Evolutionary conservation across 2,888 invertebrate genomes (phyloP).

Genomic region (Rhamnusium bicolor): DNA sequence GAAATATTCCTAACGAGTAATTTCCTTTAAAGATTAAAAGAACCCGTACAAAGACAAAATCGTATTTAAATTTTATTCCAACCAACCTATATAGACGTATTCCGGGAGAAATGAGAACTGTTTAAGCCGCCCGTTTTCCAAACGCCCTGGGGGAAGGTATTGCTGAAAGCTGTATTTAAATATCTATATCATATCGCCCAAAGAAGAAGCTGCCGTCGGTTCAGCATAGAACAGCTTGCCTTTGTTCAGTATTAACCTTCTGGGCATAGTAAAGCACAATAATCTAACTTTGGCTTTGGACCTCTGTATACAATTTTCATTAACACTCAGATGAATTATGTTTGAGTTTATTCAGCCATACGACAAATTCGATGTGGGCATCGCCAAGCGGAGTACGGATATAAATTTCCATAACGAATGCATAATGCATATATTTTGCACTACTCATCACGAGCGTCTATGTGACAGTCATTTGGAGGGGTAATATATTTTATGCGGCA

Average conservation of each 20-base stretch:
- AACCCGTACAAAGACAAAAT: neutral
- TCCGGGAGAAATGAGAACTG: neutral
- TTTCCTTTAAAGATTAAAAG: neutral
- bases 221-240: slow-evolving; percentile 2
- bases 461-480: no score
- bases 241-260: slow-evolving; percentile 4
- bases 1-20: neutral
- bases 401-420: neutral
- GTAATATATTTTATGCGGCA: no score
- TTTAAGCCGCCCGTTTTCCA: slow-evolving; percentile 4
- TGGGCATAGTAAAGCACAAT: neutral
- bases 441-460: neutral
- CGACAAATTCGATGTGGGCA: neutral
- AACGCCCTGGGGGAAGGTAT: slow-evolving; percentile 7
- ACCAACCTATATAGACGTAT: neutral
- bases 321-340: neutral
- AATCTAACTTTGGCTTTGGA: neutral
- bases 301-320: slow-evolving; percentile 14
- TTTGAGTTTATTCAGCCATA: neutral
- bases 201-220: neutral
- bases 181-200: slow-evolving; percentile 10
- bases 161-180: neutral
- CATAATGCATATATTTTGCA: slow-evolving; percentile 3
- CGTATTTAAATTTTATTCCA: slow-evolving; percentile 1
- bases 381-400: neutral